These are phyloP conservation scores for Drosophila biarmipes DNA, from an alignment of 1,140 invertebrate species.

Conservation along the genomic window DNA sequence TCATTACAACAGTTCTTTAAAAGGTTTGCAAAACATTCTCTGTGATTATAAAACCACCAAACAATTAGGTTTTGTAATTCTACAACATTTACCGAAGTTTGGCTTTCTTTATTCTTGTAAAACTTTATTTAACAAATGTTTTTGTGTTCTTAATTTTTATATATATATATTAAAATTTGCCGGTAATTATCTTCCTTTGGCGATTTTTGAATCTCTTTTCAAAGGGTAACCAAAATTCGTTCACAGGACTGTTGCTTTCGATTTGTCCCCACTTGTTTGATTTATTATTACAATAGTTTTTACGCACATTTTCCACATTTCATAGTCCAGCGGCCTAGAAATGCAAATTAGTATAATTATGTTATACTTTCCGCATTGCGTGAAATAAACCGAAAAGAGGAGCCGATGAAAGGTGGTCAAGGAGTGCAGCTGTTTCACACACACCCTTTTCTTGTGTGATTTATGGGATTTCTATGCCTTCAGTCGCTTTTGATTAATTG, in stretches of 20 bases:
- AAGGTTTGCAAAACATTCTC: no score
- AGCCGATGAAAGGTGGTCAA: constrained; percentile 43
- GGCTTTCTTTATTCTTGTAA: no score
- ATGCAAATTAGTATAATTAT: constrained; percentile 80
- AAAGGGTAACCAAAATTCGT: constrained; percentile 25
- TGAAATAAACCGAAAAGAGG: constrained; percentile 18
- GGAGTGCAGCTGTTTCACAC: constrained; percentile 38
- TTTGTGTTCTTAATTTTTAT: background rate
- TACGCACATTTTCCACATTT: constrained; percentile 61
- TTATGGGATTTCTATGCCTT: constrained; percentile 53
- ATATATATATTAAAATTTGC: background rate
- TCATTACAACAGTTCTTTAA: no score
- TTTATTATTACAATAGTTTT: constrained; percentile 71
- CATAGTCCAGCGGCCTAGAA: constrained; percentile 40
- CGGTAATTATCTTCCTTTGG: no score
- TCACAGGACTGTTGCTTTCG: background rate
- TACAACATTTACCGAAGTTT: no score
- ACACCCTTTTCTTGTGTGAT: constrained; percentile 44
- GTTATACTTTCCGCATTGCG: constrained; percentile 45
- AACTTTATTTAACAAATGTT: no score
- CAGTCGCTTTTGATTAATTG: constrained; percentile 69
- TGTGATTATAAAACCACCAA: no score
- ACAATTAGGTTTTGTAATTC: no score
- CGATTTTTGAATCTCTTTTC: background rate
- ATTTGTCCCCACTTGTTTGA: constrained; percentile 54